Evolutionary conservation across 2,113 vertebrate genomes (phyloP), one percentile per base, ranked within the genome.

Genomic region (Alosa alosa): DNA sequence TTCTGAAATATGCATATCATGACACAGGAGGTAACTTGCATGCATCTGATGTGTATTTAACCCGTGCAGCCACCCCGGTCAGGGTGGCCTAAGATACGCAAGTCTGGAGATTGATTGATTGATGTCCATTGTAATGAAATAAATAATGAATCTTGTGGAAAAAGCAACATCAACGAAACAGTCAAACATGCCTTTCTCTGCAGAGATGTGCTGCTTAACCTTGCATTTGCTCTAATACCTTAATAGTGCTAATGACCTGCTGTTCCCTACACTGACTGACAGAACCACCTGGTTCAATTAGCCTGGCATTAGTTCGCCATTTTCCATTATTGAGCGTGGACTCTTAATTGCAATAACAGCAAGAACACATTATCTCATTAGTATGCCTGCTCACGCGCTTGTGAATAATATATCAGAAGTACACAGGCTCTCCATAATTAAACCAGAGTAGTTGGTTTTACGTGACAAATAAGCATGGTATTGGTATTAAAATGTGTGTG

Each of bases 281-380:
- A 36, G 15, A 41, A 17, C 85, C 90, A 84, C 88, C 87, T 90
- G 87, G 88, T 88, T 86, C 88, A 90, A 89, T 93, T 88, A 91
- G 90, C 82, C 82, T 90, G 86, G 89, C 89, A 86, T 89, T 91
- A 87, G 87, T 88, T 44, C 83, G 85, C 85, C 89, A 83, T 90
- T 88, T 84, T 88, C 89, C 87, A 91, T 92, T 93, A 94, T 85
- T 22, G 85, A 88, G 55, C 85, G 86, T 88, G 86, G 86, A 45
- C 85, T 92, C 88, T 89, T 94, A 93, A 94, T 93, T 93, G 89
- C 87, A 86, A 84, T 84, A 88, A 92, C 89, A 88, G 89, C 82
- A 82, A 91, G 88, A 84, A 90, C 89, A 88, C 91, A 93, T 89
- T 86, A 90, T 90, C 90, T 93, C 89, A 93, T 94, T 93, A 93